Percentiles rank a stretch among this genome's conserved stretches.
Conservation (phyloP, 92 coral and sea anemone genomes). For the Epizoanthus rinbou region DNA sequence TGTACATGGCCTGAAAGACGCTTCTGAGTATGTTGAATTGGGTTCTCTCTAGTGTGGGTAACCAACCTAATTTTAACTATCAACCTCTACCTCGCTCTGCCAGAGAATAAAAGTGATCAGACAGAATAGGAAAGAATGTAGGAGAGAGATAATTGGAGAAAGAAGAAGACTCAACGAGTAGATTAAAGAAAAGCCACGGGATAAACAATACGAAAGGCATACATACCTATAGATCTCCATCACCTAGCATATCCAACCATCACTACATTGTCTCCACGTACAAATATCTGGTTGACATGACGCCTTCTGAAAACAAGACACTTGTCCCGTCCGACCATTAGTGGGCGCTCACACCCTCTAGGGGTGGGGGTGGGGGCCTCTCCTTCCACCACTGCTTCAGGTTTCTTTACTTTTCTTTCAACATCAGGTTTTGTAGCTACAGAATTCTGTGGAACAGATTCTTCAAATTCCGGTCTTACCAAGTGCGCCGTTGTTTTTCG, state of each 20-base stretch:
- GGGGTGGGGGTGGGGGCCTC: conserved; percentile 14
- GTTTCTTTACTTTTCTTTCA: conserved; percentile 11
- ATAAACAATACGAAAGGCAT: background rate
- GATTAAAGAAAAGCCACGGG: too few species aligned
- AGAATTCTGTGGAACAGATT: background rate
- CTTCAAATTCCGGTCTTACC: background rate
- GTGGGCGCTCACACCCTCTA: conserved; percentile 23
- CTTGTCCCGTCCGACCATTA: conserved; percentile 70
- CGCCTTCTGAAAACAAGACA: conserved; percentile 85
- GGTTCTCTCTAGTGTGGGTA: too few species aligned
- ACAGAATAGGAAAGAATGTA: too few species aligned
- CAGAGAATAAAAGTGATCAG: too few species aligned
- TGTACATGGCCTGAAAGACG: too few species aligned
- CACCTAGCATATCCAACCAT: conserved; percentile 86
- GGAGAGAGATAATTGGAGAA: too few species aligned
- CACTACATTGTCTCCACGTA: conserved; percentile 95
- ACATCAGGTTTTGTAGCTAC: background rate
- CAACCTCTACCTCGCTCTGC: too few species aligned
- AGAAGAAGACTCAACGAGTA: too few species aligned
- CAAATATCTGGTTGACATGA: conserved; percentile 93
- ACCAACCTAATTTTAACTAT: too few species aligned
- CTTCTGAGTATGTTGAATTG: too few species aligned
- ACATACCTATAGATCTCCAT: conserved; percentile 16
- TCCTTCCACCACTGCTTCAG: conserved; percentile 29
- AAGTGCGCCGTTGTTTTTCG: background rate